Evolutionary conservation across 2,888 invertebrate genomes (phyloP).

Genomic region (Plebejus melissa): DNA sequence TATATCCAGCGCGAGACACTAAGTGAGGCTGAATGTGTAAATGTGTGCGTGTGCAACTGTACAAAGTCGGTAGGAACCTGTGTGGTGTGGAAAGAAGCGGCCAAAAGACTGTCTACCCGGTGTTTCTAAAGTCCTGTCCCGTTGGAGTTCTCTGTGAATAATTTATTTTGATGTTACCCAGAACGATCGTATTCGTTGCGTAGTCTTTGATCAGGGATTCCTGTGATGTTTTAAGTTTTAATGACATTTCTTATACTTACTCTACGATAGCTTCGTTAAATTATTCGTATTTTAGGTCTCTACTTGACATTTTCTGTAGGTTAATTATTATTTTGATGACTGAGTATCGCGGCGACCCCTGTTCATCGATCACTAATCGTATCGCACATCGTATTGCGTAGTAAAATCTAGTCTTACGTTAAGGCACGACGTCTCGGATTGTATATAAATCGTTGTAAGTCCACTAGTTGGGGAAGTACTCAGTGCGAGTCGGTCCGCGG

Average conservation of each 20-base stretch:
- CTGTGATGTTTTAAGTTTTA: constrained; percentile 29
- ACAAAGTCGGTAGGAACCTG: constrained; percentile 23
- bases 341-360: constrained; percentile 36
- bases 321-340: constrained; percentile 30
- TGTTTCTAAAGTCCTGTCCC: constrained; percentile 22
- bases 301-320: constrained; percentile 16
- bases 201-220: constrained; percentile 38
- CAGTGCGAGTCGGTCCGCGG: constrained; percentile 49
- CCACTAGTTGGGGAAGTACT: constrained; percentile 62
- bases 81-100: constrained; percentile 24
- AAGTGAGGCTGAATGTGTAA: constrained; percentile 30
- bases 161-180: constrained; percentile 52
- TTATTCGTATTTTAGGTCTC: constrained; percentile 19
- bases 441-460: constrained; percentile 67
- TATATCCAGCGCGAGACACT: constrained; percentile 41
- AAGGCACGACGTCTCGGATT: constrained; percentile 70
- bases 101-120: constrained; percentile 26
- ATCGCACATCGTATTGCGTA: constrained; percentile 64
- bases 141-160: constrained; percentile 29
- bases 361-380: constrained; percentile 42
- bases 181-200: constrained; percentile 34
- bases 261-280: constrained; percentile 16
- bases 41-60: constrained; percentile 30
- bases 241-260: constrained; percentile 30
- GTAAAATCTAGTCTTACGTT: constrained; percentile 78